phyloP scores from a whole-genome alignment of 2,797 vertebrate species.

The Rhabdophis nuchalis region DNA sequence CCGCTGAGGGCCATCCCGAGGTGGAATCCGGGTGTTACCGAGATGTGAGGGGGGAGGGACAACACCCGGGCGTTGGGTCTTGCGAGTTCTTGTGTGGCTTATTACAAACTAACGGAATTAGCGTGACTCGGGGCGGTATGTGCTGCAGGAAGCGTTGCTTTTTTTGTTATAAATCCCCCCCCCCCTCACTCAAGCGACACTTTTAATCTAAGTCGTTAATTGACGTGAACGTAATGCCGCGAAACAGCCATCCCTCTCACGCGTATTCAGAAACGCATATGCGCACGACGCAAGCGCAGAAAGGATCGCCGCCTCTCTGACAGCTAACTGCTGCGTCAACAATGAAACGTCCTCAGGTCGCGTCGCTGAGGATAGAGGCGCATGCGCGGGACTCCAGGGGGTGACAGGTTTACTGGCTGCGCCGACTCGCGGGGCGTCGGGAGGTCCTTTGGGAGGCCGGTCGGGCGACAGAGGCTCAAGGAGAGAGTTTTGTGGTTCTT shows the following conservation, averaged over 20 bases:
- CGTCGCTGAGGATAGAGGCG: background rate
- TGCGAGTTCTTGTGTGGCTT: background rate
- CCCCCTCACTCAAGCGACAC: background rate
- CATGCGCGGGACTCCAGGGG: background rate
- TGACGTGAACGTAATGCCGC: background rate
- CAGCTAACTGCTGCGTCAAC: background rate
- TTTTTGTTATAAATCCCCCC: background rate
- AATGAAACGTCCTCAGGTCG: background rate
- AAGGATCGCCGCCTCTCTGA: background rate
- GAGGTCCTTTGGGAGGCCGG: background rate
- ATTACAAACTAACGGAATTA: background rate
- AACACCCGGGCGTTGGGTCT: background rate
- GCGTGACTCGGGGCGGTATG: background rate
- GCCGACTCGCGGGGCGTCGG: rapidly evolving
- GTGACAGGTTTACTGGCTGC: background rate
- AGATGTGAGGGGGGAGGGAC: background rate
- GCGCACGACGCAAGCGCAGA: background rate
- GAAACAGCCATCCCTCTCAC: background rate
- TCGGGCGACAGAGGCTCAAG: no score
- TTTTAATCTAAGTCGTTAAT: background rate
- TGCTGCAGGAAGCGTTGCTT: background rate
- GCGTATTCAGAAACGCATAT: background rate
- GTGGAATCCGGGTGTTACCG: background rate
- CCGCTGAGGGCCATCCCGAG: background rate
- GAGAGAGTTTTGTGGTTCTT: rapidly evolving